Percentiles rank a stretch among this genome's conserved stretches.
Conservation (phyloP, 2,888 invertebrate genomes). For the Zygogramma bicolorata region DNA sequence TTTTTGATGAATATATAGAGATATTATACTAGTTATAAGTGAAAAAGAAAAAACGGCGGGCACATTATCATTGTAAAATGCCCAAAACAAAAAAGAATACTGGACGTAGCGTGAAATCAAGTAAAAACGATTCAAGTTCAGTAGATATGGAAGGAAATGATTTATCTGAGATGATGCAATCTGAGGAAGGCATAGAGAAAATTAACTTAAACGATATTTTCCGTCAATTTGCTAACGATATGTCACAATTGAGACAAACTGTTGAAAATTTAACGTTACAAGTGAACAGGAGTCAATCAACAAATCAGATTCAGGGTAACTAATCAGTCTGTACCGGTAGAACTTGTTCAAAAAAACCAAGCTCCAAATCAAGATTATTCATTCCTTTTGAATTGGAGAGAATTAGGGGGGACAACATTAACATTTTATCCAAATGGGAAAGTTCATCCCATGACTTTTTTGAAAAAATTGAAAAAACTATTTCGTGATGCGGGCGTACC, state of each 20-base stretch:
- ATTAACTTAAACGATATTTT: no score
- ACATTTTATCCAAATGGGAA: slow-evolving; percentile 20
- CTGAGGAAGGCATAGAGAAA: neutral
- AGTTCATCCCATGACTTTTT: slow-evolving; percentile 2
- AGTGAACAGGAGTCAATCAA: no score
- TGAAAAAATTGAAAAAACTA: slow-evolving; percentile 12
- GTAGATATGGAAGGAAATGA: neutral
- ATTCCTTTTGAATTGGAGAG: slow-evolving; percentile 6
- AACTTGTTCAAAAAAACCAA: no score
- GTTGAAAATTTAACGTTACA: no score
- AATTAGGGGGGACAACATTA: slow-evolving; percentile 1
- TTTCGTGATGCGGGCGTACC: slow-evolving; percentile 11
- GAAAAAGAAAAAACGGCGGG: neutral
- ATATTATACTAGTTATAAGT: neutral
- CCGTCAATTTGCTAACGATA: no score
- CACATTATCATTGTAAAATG: neutral
- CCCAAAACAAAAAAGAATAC: neutral
- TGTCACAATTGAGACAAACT: no score
- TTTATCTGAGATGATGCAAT: neutral
- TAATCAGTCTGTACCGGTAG: no score
- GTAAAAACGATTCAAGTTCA: neutral
- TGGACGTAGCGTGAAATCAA: neutral
- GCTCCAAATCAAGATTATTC: no score
- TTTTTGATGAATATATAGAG: neutral
- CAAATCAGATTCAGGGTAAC: no score